These are phyloP conservation scores for Synergus laeviventris DNA, from an alignment of 2,888 invertebrate genomes.

Conservation along the genomic window DNA sequence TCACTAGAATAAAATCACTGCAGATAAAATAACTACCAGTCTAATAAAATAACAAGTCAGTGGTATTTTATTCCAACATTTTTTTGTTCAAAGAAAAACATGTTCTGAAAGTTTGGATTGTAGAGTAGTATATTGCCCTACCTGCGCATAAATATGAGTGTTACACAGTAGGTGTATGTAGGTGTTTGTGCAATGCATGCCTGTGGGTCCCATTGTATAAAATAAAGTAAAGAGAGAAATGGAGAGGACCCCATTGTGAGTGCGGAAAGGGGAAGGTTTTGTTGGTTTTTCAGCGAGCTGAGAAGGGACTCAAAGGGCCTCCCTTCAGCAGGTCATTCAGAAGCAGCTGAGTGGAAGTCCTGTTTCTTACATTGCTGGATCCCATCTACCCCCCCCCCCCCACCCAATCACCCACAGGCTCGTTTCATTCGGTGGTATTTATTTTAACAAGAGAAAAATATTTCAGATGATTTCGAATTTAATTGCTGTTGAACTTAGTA, in stretches of 20 bases:
- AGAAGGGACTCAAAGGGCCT: constrained; percentile 58
- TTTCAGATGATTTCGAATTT: neutral
- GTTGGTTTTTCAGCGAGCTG: constrained; percentile 66
- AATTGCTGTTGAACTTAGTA: neutral
- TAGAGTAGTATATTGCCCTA: constrained; percentile 10
- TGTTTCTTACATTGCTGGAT: constrained; percentile 56
- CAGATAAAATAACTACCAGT: neutral
- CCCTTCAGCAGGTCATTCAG: constrained; percentile 66
- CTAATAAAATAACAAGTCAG: constrained; percentile 1
- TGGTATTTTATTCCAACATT: neutral
- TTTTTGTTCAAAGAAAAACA: neutral
- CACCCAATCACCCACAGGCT: neutral
- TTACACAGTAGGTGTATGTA: constrained; percentile 44
- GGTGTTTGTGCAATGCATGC: constrained; percentile 43
- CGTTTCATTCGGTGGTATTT: neutral
- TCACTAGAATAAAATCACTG: neutral
- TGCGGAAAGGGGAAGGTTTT: constrained; percentile 57
- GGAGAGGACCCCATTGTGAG: constrained; percentile 47
- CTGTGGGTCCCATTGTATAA: constrained; percentile 51
- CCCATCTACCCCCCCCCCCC: neutral
- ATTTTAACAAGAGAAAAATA: neutral
- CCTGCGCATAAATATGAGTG: constrained; percentile 17
- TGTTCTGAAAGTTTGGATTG: constrained; percentile 12
- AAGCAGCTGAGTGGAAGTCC: constrained; percentile 71
- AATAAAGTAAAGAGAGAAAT: constrained; percentile 46